phyloP scores from a whole-genome alignment of 2,797 vertebrate genomes.

The Sciaenops ocellatus region DNA sequence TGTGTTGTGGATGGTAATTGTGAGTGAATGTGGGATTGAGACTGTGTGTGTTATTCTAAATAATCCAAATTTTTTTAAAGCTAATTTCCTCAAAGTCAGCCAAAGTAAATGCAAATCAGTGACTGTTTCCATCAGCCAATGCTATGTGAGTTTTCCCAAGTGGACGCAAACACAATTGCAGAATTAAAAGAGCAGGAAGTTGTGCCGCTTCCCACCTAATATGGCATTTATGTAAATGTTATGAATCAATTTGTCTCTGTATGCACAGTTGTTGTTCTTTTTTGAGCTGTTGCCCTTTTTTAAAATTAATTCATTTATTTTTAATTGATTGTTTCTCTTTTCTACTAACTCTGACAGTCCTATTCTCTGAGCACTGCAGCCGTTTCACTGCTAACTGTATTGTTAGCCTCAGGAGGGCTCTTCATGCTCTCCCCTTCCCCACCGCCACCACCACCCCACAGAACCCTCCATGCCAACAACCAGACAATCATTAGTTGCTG shows the following conservation, averaged over 20 bases:
- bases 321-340: conserved; percentile 11
- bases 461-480: background rate
- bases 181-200: conserved; percentile 58
- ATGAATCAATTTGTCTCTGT: conserved; percentile 48
- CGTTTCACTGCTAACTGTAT: background rate
- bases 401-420: background rate
- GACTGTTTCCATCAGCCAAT: conserved; percentile 20
- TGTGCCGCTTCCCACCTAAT: conserved; percentile 53
- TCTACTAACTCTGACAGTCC: background rate
- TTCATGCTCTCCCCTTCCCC: background rate
- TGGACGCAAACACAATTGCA: conserved; percentile 53
- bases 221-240: conserved; percentile 67
- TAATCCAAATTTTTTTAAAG: conserved; percentile 34
- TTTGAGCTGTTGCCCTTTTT: conserved; percentile 9
- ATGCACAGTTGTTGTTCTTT: background rate
- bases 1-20: conserved; percentile 38
- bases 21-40: conserved; percentile 18
- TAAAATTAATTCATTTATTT: conserved; percentile 12
- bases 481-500: conserved; percentile 22
- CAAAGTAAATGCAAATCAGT: conserved; percentile 61
- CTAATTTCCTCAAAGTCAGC: conserved; percentile 51
- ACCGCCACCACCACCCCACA: too few relatives aligned
- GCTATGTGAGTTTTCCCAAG: conserved; percentile 44
- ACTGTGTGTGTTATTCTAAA: conserved; percentile 27
- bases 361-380: conserved; percentile 1